Conservation (phyloP, 2,888 invertebrate species). For the Yponomeuta evonymella region DNA sequence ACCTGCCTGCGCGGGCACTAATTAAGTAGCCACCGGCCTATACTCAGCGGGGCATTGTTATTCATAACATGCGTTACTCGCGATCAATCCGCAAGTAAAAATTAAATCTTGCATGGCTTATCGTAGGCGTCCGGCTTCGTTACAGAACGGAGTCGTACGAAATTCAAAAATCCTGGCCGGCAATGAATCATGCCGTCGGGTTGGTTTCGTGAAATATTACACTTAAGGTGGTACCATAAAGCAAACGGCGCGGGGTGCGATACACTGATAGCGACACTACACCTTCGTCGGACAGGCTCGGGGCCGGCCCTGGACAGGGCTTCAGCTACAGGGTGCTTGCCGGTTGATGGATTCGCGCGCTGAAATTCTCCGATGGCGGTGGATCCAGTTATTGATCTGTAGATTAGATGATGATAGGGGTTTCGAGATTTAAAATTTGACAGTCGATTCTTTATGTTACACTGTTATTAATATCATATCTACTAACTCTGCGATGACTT, state of each 20-base stretch:
- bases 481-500: too few species aligned
- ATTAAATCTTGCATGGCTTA: background rate
- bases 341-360: conserved; percentile 14
- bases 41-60: conserved; percentile 8
- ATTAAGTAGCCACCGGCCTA: conserved; percentile 5
- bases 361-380: background rate
- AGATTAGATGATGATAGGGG: background rate
- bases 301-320: background rate
- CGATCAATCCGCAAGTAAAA: background rate
- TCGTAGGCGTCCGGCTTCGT: conserved; percentile 17
- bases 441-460: too few species aligned
- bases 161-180: conserved; percentile 24
- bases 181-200: conserved; percentile 71
- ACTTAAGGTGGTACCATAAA: conserved; percentile 73
- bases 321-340: conserved; percentile 50
- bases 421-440: too few species aligned
- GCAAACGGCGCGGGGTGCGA: conserved; percentile 72
- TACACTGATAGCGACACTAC: conserved; percentile 75
- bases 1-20: conserved; percentile 9
- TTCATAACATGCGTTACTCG: conserved; percentile 1
- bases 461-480: too few species aligned
- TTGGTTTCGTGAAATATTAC: conserved; percentile 74
- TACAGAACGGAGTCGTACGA: conserved; percentile 10
- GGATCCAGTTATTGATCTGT: background rate
- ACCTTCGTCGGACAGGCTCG: conserved; percentile 60